phyloP scores from a whole-genome alignment of 2,888 invertebrate species.

The Cantharis rufa region DNA sequence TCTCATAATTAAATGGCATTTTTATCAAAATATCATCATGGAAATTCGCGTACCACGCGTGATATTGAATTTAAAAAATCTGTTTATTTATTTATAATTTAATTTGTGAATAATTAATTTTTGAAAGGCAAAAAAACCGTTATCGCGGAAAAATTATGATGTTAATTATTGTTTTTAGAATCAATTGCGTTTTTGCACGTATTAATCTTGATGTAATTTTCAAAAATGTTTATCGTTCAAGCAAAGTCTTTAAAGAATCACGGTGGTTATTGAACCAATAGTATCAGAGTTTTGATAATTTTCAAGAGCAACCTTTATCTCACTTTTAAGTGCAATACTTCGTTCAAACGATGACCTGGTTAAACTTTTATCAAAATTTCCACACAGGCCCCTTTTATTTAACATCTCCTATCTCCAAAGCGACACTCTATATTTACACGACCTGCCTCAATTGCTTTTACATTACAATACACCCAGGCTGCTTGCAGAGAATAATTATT shows the following conservation, averaged over 20 bases:
- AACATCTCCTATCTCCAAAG: conserved; percentile 6
- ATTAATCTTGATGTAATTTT: neutral
- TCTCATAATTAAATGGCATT: neutral
- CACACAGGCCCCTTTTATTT: conserved; percentile 13
- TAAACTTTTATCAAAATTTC: conserved; percentile 25
- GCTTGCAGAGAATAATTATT: neutral
- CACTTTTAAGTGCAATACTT: conserved; percentile 14
- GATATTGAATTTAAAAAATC: neutral
- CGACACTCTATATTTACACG: conserved; percentile 6
- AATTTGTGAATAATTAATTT: neutral
- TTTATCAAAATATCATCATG: neutral
- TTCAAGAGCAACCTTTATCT: neutral
- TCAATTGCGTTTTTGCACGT: neutral
- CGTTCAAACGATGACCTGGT: conserved; percentile 23
- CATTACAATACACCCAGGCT: neutral
- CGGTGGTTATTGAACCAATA: neutral
- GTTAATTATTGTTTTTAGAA: neutral
- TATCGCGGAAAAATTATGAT: neutral
- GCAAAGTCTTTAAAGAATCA: neutral
- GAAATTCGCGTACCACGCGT: neutral
- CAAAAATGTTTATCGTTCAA: neutral
- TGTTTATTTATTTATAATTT: neutral
- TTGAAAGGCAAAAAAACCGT: neutral
- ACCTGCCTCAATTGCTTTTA: conserved; percentile 22
- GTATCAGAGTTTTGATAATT: neutral